Conservation (phyloP, 2,113 vertebrate genomes). For the Onychostruthus taczanowskii region DNA sequence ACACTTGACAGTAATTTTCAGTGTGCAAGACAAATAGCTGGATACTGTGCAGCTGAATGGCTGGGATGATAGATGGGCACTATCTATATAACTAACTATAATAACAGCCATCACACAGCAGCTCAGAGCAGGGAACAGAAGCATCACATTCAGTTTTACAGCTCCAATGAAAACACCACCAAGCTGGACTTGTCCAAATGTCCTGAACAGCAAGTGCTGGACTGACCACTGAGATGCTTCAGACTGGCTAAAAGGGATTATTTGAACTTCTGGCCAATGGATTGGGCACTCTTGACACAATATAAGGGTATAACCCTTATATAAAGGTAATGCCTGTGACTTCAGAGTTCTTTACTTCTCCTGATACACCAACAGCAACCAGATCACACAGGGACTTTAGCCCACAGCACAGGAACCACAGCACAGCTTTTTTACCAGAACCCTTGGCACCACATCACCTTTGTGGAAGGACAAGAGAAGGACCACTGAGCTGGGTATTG, state of each 20-base stretch:
- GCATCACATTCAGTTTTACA: background rate
- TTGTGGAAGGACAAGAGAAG: background rate
- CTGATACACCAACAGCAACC: background rate
- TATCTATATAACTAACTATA: background rate
- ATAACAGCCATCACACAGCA: background rate
- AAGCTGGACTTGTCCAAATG: background rate
- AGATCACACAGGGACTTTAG: background rate
- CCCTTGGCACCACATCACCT: background rate
- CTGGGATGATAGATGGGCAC: background rate
- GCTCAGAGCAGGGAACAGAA: background rate
- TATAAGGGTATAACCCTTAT: no score
- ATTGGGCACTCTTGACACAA: background rate
- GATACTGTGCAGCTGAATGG: background rate
- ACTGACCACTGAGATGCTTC: background rate
- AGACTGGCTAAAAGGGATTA: background rate
- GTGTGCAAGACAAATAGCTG: background rate
- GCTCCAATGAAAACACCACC: background rate
- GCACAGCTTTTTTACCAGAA: background rate
- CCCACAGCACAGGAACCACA: background rate
- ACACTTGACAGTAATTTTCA: background rate
- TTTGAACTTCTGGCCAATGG: background rate
- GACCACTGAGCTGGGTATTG: background rate
- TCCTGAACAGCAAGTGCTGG: background rate
- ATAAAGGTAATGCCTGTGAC: background rate
- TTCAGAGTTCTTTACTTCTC: background rate